Conservation (phyloP, 1,140 invertebrate genomes). For the Ceratitis capitata region DNA sequence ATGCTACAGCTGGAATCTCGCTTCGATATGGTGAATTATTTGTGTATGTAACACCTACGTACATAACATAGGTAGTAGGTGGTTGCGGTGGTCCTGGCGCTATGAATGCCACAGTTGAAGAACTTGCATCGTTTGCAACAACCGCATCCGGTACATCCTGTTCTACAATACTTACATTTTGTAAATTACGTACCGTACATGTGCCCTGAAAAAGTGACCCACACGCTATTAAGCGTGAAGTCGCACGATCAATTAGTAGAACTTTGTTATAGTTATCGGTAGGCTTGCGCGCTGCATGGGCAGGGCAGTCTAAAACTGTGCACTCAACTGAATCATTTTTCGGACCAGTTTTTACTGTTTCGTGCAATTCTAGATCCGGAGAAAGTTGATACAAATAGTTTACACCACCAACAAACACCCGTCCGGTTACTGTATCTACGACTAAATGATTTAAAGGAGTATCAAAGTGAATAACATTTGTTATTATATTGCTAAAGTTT, state of each 20-base stretch:
- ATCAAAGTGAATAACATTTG: slow-evolving; percentile 57
- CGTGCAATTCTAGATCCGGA: slow-evolving; percentile 81
- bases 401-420: slow-evolving; percentile 92
- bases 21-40: slow-evolving; percentile 91
- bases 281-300: slow-evolving; percentile 74
- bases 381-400: slow-evolving; percentile 94
- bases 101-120: slow-evolving; percentile 96
- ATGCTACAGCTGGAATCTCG: slow-evolving; percentile 94
- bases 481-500: slow-evolving; percentile 53
- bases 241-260: slow-evolving; percentile 91
- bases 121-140: slow-evolving; percentile 91
- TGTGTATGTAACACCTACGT: slow-evolving; percentile 95
- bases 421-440: slow-evolving; percentile 90
- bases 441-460: slow-evolving; percentile 80
- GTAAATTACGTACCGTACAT: slow-evolving; percentile 87
- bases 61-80: slow-evolving; percentile 91
- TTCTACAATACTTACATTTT: slow-evolving; percentile 86
- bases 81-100: slow-evolving; percentile 91
- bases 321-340: slow-evolving; percentile 89
- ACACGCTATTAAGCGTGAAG: slow-evolving; percentile 90
- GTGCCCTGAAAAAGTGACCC: slow-evolving; percentile 91
- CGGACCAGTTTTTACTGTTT: slow-evolving; percentile 87
- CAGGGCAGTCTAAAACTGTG: slow-evolving; percentile 84
- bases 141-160: slow-evolving; percentile 86
- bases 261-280: slow-evolving; percentile 97